These are phyloP conservation scores for Hypsibius dujardini DNA, from an alignment of 1,140 invertebrate genomes.

Conservation along the genomic window DNA sequence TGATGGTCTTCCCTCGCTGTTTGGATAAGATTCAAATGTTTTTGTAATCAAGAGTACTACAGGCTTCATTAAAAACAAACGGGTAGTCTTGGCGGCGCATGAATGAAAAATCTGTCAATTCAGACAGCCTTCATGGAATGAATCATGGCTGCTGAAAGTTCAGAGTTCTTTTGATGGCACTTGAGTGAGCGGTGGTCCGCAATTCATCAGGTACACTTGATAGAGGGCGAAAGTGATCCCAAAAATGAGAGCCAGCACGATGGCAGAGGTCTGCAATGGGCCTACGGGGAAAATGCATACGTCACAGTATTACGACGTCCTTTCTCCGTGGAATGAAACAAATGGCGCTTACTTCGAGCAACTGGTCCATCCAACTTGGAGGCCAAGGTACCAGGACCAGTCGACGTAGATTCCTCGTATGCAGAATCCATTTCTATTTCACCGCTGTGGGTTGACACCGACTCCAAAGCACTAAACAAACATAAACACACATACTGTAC, in stretches of 20 bases:
- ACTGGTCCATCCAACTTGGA: background rate
- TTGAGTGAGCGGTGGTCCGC: no score
- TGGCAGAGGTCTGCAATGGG: background rate
- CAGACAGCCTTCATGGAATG: no score
- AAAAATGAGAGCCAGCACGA: constrained; percentile 1
- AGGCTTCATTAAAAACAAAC: no score
- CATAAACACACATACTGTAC: no score
- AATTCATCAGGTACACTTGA: background rate
- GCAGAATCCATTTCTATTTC: background rate
- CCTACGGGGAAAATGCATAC: background rate
- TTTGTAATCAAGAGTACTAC: no score
- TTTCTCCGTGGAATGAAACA: background rate
- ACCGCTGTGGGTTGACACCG: constrained; percentile 10
- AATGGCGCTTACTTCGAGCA: background rate
- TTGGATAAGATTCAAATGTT: no score
- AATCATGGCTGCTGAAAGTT: no score
- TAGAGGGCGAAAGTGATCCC: background rate
- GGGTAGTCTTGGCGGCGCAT: no score
- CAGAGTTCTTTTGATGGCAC: no score
- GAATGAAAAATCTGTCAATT: no score
- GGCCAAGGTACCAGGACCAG: background rate
- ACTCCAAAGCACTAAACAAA: background rate
- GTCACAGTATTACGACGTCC: background rate
- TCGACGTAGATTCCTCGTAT: background rate
- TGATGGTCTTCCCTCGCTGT: no score